A percentile compares a stretch with the other conserved stretches of the same genome.
Evolutionary conservation across 2,888 invertebrate genomes (phyloP).

Genomic region (Campoplex nolae): DNA sequence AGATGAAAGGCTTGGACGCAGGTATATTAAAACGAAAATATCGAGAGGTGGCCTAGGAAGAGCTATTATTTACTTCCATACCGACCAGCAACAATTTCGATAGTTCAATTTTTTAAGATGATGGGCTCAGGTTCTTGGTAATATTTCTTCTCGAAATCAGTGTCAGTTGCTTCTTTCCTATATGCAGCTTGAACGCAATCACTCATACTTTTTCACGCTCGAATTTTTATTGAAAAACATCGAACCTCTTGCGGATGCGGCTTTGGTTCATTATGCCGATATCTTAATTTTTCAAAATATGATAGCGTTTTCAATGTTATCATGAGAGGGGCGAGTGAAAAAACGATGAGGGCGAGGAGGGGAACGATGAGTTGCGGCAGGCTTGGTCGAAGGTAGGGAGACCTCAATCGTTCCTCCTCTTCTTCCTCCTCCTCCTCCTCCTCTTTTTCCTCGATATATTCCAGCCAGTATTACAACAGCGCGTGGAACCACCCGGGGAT

Average conservation of each 20-base stretch:
- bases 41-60: background rate
- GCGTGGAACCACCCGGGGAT: slow-evolving; percentile 65
- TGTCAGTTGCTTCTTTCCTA: background rate
- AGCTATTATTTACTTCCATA: background rate
- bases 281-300: background rate
- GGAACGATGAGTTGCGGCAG: slow-evolving; percentile 11
- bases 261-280: background rate
- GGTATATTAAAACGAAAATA: background rate
- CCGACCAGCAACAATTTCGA: background rate
- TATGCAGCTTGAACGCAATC: background rate
- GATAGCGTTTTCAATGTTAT: background rate
- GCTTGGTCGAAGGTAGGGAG: slow-evolving; percentile 40
- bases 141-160: background rate
- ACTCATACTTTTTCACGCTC: background rate
- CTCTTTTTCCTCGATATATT: slow-evolving; percentile 50
- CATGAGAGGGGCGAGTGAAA: slow-evolving; percentile 40
- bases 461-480: slow-evolving; percentile 56
- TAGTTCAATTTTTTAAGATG: background rate
- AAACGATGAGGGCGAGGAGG: background rate
- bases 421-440: slow-evolving; percentile 52
- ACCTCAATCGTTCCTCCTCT: slow-evolving; percentile 55
- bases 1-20: background rate
- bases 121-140: background rate
- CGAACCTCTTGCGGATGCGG: background rate
- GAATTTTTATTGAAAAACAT: background rate